Evolutionary conservation across 1,140 invertebrate genomes (phyloP).

Genomic region (Archivesica marissinica): DNA sequence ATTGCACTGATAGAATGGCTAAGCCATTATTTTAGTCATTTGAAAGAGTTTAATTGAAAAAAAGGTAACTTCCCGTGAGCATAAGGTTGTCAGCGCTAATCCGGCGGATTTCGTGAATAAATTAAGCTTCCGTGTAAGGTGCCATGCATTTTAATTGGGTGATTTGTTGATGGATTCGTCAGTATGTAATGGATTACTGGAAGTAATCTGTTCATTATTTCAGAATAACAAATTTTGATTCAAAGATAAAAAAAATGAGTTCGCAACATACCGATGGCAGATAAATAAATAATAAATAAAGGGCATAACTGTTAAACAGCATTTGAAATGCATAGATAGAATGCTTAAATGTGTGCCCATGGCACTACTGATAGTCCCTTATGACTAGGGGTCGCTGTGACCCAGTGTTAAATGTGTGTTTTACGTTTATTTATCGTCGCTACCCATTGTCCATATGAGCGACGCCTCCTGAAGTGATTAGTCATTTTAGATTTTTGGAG

Average conservation of each 20-base stretch:
- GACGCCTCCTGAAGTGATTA: too few relatives aligned
- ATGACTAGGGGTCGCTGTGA: too few relatives aligned
- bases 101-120: slow-evolving; percentile 47
- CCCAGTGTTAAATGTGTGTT: too few relatives aligned
- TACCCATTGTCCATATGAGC: too few relatives aligned
- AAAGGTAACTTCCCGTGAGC: slow-evolving; percentile 16
- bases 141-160: slow-evolving; percentile 48
- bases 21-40: slow-evolving; percentile 45
- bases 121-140: slow-evolving; percentile 20
- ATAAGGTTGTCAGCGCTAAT: slow-evolving; percentile 18
- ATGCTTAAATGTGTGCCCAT: background rate
- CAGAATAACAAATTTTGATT: background rate
- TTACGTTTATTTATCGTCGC: too few relatives aligned
- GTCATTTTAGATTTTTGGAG: too few relatives aligned
- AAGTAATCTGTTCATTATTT: background rate
- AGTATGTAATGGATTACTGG: background rate
- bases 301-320: background rate
- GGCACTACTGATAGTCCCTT: too few relatives aligned
- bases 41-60: slow-evolving; percentile 50
- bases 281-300: too few relatives aligned
- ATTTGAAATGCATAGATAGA: background rate
- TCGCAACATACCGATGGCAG: too few relatives aligned
- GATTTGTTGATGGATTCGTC: slow-evolving; percentile 8
- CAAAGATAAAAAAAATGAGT: too few relatives aligned
- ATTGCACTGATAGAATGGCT: slow-evolving; percentile 21